Base-by-base conservation (phyloP, 2,797 vertebrate genomes). In the Toxotes lorentzi region DNA sequence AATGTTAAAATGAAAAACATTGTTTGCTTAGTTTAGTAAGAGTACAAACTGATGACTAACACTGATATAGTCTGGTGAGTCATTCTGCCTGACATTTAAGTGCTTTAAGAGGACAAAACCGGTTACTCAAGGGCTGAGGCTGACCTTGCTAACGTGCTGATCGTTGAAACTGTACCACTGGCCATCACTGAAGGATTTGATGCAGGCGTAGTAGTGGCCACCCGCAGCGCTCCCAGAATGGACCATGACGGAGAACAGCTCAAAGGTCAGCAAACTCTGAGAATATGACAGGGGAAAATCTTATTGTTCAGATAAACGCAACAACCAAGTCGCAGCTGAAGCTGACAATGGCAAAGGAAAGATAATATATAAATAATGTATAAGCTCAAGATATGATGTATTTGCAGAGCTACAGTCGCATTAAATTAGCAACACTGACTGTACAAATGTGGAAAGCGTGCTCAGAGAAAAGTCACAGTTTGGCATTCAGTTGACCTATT, bases 91-190 rank as follows among this genome's bases (percentile, higher is more conserved):
- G 27, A 73, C 24, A 75, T 58, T 45, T 50, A n/a, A 48, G 40
- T 38, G 53, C n/a, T 54, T 40, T 38, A 60, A 10, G 7, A 76
- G 41, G 17, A 61, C n/a, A 57, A 58, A 65, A 70, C 6, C 11
- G 38, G 51, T 24, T 10, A 61, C 16, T 48, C 3, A 27, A 64
- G 27, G 27, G 27, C 8, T 32, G 45, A 72, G 11, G 38, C 94
- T 96, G 90, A 99, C 98, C 97, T 98, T 98, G 95, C 97, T 99
- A 83, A 99, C 98, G 8, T 99, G 98, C 83, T 99, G 98, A 92
- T 99, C 98, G 24, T 99, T 99, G 94, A 99, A 99, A 91, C 98
- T 99, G 94, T 98, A 99, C 98, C 98, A 99, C 85, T 99, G 98
- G 73, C 97, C 96, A 69, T 99, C 98, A 82, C 93, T 97, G 73